Percentiles rank a stretch among this genome's conserved stretches.
phyloP scores from a whole-genome alignment of 2,113 vertebrate genomes.

The Spheniscus mendiculus region DNA sequence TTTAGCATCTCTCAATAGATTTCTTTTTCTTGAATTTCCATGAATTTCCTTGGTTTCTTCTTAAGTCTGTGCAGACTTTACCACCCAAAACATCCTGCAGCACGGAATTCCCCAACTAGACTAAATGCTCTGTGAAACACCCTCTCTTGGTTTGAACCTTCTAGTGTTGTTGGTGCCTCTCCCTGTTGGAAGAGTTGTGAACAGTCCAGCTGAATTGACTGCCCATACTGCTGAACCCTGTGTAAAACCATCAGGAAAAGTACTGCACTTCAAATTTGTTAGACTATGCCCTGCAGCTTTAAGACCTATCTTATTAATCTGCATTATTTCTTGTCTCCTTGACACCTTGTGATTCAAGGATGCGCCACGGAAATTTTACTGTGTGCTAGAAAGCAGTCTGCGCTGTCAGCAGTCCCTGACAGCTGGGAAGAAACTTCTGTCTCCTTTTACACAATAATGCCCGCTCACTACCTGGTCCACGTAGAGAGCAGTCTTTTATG shows the following conservation, averaged over 20 bases:
- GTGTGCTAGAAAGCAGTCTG: not conserved
- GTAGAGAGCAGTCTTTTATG: not conserved
- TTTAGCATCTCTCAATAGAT: not conserved
- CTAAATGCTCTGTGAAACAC: not conserved
- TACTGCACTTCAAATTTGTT: not conserved
- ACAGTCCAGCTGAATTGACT: not conserved
- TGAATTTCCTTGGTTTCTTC: not conserved
- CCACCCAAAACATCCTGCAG: not conserved
- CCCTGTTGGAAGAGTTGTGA: not conserved
- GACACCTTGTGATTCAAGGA: not conserved
- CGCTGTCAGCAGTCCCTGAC: not conserved
- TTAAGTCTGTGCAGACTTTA: not conserved
- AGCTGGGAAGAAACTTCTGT: not conserved
- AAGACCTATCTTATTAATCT: not conserved
- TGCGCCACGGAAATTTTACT: not conserved
- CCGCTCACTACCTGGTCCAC: not conserved
- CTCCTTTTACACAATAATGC: not conserved
- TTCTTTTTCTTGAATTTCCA: not conserved
- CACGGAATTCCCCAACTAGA: not conserved
- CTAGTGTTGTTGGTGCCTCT: not conserved
- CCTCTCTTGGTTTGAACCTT: not conserved
- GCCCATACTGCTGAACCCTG: not conserved
- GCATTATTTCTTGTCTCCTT: not conserved
- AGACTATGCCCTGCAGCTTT: not conserved
- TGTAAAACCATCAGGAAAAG: not conserved